Evolutionary conservation across 1,140 invertebrate genomes (phyloP), one percentile per base, ranked within the genome.

Genomic region (Popillia japonica): DNA sequence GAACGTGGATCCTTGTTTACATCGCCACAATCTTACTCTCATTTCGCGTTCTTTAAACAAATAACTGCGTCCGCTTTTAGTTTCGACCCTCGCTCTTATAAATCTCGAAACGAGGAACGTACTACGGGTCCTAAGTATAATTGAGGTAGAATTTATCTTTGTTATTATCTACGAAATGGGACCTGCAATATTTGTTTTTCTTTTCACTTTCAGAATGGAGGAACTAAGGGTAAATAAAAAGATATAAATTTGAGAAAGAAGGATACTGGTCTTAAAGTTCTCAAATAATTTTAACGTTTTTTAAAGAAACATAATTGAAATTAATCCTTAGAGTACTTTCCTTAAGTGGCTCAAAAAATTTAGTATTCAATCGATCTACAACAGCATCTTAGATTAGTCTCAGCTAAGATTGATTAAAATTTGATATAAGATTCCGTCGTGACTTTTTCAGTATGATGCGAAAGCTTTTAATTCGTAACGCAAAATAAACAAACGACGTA

Each of bases 401-500:
- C n/a, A n/a, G 27, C 27, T 34, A 34, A 34, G 27, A 34, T 34
- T 34, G 27, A 34, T 34, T 34, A 34, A 34, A 34, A 34, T 34
- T 34, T 34, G 27, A 34, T 34, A 34, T 34, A 34, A 34, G 27
- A 34, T 34, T 34, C 4, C 27, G 27, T 34, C 27, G 27, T 34
- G 27, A 34, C 27, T 34, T 34, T 34, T 34, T 34, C 27, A 34
- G 27, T 34, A 34, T 34, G 27, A 34, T 17, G 14, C 48, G 61
- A 68, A 68, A 68, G 61, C 61, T 68, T 68, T 81, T 80, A 81
- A 81, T 81, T 78, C 72, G 61, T 61, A 48, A 61, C 40, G 41
- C 72, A 79, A 75, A 78, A 79, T 78, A 81, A 75, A 81, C 78
- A 42, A 80, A 76, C 78, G 75, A 78, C 79, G 64, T 78, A 72